A percentile compares a stretch with the other conserved stretches of the same genome.
Evolutionary conservation across 1,140 invertebrate genomes (phyloP).

Genomic region (Trichomalopsis sarcophagae): DNA sequence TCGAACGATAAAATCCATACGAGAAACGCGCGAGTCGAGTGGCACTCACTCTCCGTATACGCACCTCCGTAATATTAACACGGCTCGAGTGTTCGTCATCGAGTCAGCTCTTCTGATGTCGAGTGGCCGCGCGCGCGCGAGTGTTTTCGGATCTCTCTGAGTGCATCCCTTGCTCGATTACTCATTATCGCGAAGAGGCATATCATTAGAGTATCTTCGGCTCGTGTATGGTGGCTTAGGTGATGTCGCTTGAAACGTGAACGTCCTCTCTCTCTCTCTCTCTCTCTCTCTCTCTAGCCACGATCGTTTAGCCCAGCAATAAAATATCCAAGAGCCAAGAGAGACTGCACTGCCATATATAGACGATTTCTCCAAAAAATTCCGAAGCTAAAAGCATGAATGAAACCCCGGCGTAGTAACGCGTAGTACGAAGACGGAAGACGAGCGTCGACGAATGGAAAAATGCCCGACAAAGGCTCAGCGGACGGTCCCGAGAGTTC

Average conservation of each 20-base stretch:
- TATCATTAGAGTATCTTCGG: not conserved
- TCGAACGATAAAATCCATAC: too few species aligned
- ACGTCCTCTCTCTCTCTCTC: too few species aligned
- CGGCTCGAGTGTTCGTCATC: not conserved
- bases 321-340: too few species aligned
- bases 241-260: too few species aligned
- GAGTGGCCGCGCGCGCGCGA: not conserved
- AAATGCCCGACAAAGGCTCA: conserved; percentile 35
- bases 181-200: too few species aligned
- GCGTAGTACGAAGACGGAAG: not conserved
- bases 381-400: not conserved
- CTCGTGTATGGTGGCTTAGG: too few species aligned
- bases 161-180: not conserved
- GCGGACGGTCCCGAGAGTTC: conserved; percentile 26
- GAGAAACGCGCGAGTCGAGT: conserved; percentile 5
- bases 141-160: conserved; percentile 15
- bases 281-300: too few species aligned
- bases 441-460: conserved; percentile 44
- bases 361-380: not conserved
- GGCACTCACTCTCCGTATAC: not conserved
- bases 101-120: not conserved
- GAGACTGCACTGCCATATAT: too few species aligned
- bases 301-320: too few species aligned
- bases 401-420: not conserved
- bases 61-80: conserved; percentile 11